Evolutionary conservation across 2,113 vertebrate species (phyloP), one percentile per base, ranked within the genome.

Genomic region (Cochlearius cochlearius): DNA sequence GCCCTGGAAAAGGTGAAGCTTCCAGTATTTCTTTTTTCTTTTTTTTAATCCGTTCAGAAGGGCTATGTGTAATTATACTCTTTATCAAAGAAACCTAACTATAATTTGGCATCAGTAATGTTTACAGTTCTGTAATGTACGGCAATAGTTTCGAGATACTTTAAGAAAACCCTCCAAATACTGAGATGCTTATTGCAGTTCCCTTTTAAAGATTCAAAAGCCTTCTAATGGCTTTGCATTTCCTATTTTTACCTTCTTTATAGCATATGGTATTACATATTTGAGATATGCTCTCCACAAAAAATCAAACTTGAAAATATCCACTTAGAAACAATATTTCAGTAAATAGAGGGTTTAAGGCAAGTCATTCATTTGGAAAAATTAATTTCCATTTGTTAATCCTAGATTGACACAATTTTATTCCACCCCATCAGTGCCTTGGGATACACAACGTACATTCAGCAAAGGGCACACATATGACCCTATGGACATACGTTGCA

Each of bases 301-400:
- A 77, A 92, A 80, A 53, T 55, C 89, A 92, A 95, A 88, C 95
- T 92, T 78, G 91, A 94, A 96, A 97, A 98, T 62, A 95, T 91
- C 96, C 97, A 95, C 93, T 90, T 87, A 88, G 91, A 96, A 97
- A 97, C 91, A 89, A 76, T 90, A 94, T 92, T 97, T 98, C 96
- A 98, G 98, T 99, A 98, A 98, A 98, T 96, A 98, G 98, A 99
- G 98, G 98, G 98, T 99, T 99, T 99, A 99, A 99, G 99, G 99
- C 99, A 99, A 99, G 98, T 98, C 98, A 92, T 97, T 98, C 78
- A n/a, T 69, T 90, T 90, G 97, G 96, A 97, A 98, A 97, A 97
- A 84, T 59, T 74, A 20, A 88, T 93, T 97, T 94, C 96, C 95
- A 89, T 96, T 93, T 88, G 89, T 71, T 96, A 94, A 77, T 72